Percentiles rank a stretch among this genome's conserved stretches.
These are phyloP conservation scores for Orchesella cincta DNA, from an alignment of 1,140 invertebrate species.

Conservation along the genomic window DNA sequence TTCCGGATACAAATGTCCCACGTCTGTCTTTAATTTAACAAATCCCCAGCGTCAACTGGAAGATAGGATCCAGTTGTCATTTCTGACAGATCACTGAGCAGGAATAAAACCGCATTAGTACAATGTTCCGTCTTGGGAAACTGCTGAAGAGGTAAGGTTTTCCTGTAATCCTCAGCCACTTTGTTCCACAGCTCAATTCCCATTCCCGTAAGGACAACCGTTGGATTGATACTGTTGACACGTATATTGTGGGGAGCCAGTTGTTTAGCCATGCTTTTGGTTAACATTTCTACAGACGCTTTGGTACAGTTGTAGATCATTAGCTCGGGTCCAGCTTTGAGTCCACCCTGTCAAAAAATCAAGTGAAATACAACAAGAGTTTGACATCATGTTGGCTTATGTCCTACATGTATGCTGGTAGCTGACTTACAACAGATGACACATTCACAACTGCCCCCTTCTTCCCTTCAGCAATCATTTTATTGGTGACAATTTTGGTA, in stretches of 20 bases:
- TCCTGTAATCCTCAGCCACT: neutral
- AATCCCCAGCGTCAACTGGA: conserved; percentile 18
- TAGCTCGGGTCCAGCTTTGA: neutral
- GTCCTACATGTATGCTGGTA: neutral
- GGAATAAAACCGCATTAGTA: neutral
- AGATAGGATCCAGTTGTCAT: conserved; percentile 12
- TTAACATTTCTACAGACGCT: conserved; percentile 17
- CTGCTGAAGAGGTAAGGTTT: neutral
- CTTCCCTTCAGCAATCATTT: conserved; percentile 71
- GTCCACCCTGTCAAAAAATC: neutral
- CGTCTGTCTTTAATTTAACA: neutral
- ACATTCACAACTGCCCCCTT: conserved; percentile 84
- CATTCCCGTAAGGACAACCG: conserved; percentile 16
- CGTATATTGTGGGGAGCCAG: conserved; percentile 10
- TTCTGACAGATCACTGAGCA: conserved; percentile 12
- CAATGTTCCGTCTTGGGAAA: conserved; percentile 12
- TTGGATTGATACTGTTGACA: conserved; percentile 25
- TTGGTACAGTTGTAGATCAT: neutral
- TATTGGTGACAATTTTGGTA: conserved; percentile 72
- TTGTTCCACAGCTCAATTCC: conserved; percentile 6
- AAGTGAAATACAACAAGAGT: neutral
- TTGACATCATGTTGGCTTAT: neutral
- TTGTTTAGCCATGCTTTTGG: conserved; percentile 7
- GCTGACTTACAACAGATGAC: conserved; percentile 70
- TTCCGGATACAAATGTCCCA: too few relatives aligned